Base-by-base conservation (phyloP, 2,888 invertebrate genomes). In the Neuroscelio doddi region DNA sequence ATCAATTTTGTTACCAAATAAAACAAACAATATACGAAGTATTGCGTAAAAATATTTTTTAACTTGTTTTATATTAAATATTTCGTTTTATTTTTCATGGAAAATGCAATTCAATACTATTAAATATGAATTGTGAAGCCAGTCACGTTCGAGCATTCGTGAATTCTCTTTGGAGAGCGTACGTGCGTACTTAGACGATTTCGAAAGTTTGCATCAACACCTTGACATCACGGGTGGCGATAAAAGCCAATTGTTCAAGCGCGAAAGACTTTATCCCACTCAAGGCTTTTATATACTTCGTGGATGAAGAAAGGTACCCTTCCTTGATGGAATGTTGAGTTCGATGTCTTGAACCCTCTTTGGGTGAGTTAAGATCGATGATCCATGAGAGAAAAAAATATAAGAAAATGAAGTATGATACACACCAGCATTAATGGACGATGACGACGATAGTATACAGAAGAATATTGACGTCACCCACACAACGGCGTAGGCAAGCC, bases 401-500 rank as follows among this genome's bases (percentile, higher is more conserved):
- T 41, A 17, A 41, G 26, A 24, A 47, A 61, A 46, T 51, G 41
- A 16, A 49, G 15, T 32, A 45, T 30, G 27, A 59, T 59, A 63
- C 64, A 30, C 21, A 69, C 69, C 63, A 27, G 69, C 69, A 57
- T 64, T 58, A 57, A 71, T 72, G 63, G 71, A 70, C 67, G 76
- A 72, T 38, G 73, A 65, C 61, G 74, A 64, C 46, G 73, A 69
- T 56, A 77, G 71, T 53, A 78, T 62, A 57, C 78, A 64, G 50
- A 79, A 73, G 62, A 74, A 74, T 67, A 75, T 70, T 66, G 76
- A 77, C 69, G 79, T 78, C 76, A 79, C 77, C 78, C 76, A 73
- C 75, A 75, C 77, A 76, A 78, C 75, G 77, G 79, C 75, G 80
- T 71, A 78, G 77, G 78, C 74, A 76, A 75, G 72, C 75, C 78